phyloP scores from a whole-genome alignment of 2,797 vertebrate genomes.

The Paramormyrops hopkinsi region DNA sequence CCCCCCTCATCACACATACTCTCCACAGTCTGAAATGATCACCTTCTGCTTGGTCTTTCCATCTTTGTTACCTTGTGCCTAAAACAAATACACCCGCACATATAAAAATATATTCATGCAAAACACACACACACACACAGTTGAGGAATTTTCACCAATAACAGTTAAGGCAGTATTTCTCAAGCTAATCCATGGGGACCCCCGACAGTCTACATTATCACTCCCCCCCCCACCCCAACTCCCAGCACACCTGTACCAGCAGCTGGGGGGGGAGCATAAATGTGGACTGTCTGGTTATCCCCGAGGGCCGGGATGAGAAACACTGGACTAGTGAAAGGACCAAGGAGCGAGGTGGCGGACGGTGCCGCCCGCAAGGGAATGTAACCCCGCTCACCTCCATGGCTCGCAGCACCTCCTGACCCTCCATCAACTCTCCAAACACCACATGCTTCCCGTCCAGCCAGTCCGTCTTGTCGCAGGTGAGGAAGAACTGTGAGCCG shows the following conservation, averaged over 20 bases:
- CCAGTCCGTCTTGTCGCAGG: slow-evolving; percentile 88
- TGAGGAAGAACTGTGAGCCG: slow-evolving; percentile 92
- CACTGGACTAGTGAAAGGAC: background rate
- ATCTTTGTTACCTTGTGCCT: slow-evolving; percentile 88
- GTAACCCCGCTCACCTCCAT: slow-evolving; percentile 72
- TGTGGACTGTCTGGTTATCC: background rate
- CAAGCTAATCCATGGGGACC: background rate
- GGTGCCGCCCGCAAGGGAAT: background rate
- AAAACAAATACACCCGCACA: background rate
- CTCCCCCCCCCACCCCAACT: background rate
- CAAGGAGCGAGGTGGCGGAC: background rate
- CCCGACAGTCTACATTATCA: background rate
- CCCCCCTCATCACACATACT: slow-evolving; percentile 64
- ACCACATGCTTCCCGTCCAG: slow-evolving; percentile 91
- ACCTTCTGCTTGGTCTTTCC: slow-evolving; percentile 93
- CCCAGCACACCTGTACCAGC: background rate
- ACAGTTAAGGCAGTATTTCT: background rate
- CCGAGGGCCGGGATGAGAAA: background rate
- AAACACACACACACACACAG: background rate
- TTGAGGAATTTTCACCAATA: background rate
- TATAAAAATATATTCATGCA: background rate
- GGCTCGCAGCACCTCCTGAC: slow-evolving; percentile 81
- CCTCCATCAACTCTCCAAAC: slow-evolving; percentile 88
- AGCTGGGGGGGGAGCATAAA: background rate
- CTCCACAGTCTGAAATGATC: slow-evolving; percentile 89